A percentile compares a stretch with the other conserved stretches of the same genome.
Evolutionary conservation across 2,888 invertebrate genomes (phyloP).

Genomic region (Chloroclysta siterata): DNA sequence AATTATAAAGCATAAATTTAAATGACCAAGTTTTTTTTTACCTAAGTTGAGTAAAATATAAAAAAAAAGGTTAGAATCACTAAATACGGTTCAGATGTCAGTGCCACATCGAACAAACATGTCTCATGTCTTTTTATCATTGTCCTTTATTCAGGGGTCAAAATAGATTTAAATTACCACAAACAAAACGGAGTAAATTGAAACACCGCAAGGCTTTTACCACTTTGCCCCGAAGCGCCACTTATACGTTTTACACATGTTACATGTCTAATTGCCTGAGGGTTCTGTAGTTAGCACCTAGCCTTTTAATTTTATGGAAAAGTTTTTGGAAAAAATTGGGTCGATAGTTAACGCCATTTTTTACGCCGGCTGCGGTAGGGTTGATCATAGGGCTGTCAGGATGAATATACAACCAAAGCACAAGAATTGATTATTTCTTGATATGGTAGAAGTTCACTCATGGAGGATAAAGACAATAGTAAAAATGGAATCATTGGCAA

Average conservation of each 20-base stretch:
- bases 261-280: slow-evolving; percentile 53
- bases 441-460: neutral
- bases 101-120: no score
- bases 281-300: slow-evolving; percentile 74
- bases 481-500: no score
- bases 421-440: neutral
- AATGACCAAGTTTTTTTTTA: slow-evolving; percentile 1
- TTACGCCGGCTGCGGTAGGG: slow-evolving; percentile 52
- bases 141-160: neutral
- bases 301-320: slow-evolving; percentile 42
- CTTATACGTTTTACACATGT: slow-evolving; percentile 72
- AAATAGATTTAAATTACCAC: slow-evolving; percentile 36
- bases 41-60: neutral
- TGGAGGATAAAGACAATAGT: no score
- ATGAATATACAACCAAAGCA: neutral
- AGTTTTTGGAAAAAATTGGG: slow-evolving; percentile 39
- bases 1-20: slow-evolving; percentile 35
- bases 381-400: slow-evolving; percentile 54
- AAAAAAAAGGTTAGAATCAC: no score
- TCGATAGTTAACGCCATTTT: slow-evolving; percentile 51
- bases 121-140: no score
- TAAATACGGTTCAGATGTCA: no score
- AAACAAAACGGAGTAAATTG: slow-evolving; percentile 47
- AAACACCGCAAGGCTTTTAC: slow-evolving; percentile 50
- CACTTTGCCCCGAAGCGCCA: slow-evolving; percentile 64